phyloP scores from a whole-genome alignment of 1,140 invertebrate genomes.

The Pseudomyrmex gracilis region DNA sequence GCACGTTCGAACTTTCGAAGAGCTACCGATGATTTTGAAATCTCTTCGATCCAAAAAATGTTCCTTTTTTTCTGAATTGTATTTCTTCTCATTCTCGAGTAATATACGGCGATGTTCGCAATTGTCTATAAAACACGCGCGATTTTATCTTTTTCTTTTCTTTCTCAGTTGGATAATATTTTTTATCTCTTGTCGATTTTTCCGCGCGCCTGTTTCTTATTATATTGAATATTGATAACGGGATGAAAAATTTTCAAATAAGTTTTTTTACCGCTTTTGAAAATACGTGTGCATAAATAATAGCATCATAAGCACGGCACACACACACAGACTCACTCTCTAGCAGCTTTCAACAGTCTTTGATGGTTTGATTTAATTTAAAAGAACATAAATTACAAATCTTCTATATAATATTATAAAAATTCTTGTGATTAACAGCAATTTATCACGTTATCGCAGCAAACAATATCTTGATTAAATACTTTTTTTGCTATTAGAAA shows the following conservation, averaged over 20 bases:
- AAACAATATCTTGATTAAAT: conserved; percentile 1
- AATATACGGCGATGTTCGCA: conserved; percentile 8
- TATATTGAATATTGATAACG: not conserved
- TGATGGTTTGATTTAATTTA: conserved; percentile 58
- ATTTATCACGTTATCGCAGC: conserved; percentile 18
- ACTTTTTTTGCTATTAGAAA: conserved; percentile 16
- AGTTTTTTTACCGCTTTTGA: conserved; percentile 57
- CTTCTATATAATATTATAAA: not conserved
- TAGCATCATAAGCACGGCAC: conserved; percentile 68
- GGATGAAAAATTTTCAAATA: not conserved
- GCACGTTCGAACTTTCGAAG: conserved; percentile 6
- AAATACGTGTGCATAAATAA: conserved; percentile 52
- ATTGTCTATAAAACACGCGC: conserved; percentile 8
- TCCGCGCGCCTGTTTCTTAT: too few species aligned
- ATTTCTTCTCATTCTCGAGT: conserved; percentile 63
- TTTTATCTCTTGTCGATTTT: not conserved
- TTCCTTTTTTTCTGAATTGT: conserved; percentile 29
- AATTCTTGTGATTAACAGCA: not conserved
- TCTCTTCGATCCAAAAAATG: conserved; percentile 64
- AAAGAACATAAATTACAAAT: not conserved
- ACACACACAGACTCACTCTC: conserved; percentile 36
- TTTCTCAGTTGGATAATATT: too few species aligned
- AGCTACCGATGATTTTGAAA: conserved; percentile 13
- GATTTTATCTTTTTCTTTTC: not conserved
- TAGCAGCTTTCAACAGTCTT: conserved; percentile 5